These are phyloP conservation scores for Caerostris darwini DNA, from an alignment of 1,140 invertebrate genomes.

Conservation along the genomic window DNA sequence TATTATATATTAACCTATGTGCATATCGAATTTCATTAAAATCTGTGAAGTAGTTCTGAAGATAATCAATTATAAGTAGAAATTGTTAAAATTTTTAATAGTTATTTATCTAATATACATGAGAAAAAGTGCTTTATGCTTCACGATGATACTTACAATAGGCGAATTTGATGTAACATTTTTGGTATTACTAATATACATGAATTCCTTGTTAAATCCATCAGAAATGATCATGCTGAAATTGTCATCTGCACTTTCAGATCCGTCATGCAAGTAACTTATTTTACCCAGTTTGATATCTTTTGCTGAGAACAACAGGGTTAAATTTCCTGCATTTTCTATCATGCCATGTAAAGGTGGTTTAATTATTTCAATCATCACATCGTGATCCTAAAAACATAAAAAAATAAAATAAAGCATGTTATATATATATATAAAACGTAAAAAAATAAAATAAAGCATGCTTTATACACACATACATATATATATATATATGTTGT, in stretches of 20 bases:
- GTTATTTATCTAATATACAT: too few relatives aligned
- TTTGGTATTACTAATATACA: background rate
- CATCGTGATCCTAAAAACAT: slow-evolving; percentile 54
- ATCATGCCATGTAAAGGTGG: slow-evolving; percentile 28
- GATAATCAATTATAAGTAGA: too few relatives aligned
- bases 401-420: background rate
- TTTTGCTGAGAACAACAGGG: slow-evolving; percentile 34
- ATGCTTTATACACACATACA: too few relatives aligned
- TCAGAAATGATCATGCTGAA: slow-evolving; percentile 80
- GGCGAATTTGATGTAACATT: slow-evolving; percentile 46
- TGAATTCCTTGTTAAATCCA: slow-evolving; percentile 70
- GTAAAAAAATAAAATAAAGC: too few relatives aligned
- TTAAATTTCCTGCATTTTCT: background rate
- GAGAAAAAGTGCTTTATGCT: too few relatives aligned
- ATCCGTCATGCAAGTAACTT: slow-evolving; percentile 80
- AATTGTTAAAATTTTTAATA: too few relatives aligned
- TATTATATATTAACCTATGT: too few relatives aligned
- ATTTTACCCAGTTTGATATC: slow-evolving; percentile 79
- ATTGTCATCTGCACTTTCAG: slow-evolving; percentile 76
- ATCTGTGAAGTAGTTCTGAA: too few relatives aligned
- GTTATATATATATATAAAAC: too few relatives aligned
- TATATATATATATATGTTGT: too few relatives aligned
- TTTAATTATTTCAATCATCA: slow-evolving; percentile 39
- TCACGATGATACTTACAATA: slow-evolving; percentile 44
- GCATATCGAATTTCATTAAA: too few relatives aligned